Evolutionary conservation across 2,113 vertebrate species (phyloP).

Genomic region (Chaetorhynchus papuensis): DNA sequence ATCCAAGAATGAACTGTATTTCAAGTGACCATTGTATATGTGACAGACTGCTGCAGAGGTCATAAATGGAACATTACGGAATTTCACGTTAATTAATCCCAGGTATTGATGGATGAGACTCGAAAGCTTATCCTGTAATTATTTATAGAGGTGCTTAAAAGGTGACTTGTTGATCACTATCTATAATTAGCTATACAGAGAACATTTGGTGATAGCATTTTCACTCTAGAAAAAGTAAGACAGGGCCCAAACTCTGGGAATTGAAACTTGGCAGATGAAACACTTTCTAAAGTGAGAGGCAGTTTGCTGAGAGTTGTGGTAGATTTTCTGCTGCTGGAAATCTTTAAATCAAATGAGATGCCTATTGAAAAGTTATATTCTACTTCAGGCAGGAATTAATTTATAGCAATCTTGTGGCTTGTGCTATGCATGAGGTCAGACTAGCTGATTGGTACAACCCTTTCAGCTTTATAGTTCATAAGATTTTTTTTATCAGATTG

Average conservation of each 20-base stretch:
- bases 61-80: neutral
- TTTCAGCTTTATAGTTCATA: neutral
- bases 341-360: slow-evolving; percentile 38
- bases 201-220: neutral
- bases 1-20: neutral
- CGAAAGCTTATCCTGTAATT: slow-evolving; percentile 10
- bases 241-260: neutral
- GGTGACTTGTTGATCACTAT: neutral
- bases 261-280: neutral
- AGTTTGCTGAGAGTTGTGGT: neutral
- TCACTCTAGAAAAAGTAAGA: neutral
- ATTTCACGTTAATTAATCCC: neutral
- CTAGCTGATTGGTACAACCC: neutral
- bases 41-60: neutral
- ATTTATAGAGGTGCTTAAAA: slow-evolving; percentile 33
- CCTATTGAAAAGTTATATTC: slow-evolving; percentile 11
- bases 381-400: neutral
- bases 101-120: neutral
- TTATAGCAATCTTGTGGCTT: neutral
- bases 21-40: neutral
- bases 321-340: slow-evolving; percentile 18
- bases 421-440: neutral
- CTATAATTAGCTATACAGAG: neutral
- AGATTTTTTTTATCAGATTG: neutral
- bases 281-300: neutral